These are phyloP conservation scores for Allolobophora icterica DNA, from an alignment of 2,888 invertebrate genomes.

Conservation along the genomic window DNA sequence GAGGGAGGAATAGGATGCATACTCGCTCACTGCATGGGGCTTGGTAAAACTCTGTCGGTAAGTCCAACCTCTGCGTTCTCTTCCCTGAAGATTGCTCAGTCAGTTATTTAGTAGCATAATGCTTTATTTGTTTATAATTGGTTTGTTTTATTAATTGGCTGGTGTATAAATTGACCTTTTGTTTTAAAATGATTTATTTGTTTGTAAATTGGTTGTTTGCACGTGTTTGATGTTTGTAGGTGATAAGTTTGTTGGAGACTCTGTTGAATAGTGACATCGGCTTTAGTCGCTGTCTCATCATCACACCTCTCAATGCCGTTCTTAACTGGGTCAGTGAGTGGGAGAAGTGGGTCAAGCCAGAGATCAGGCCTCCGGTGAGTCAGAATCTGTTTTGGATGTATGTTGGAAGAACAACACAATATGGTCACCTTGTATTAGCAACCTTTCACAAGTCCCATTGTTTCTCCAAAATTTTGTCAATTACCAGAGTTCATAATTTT, in stretches of 20 bases:
- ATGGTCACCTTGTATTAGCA: too few species aligned
- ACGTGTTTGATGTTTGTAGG: conserved; percentile 69
- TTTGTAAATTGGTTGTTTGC: neutral
- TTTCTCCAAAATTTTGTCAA: too few species aligned
- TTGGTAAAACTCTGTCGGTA: conserved; percentile 88
- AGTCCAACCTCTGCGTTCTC: neutral
- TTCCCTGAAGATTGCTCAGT: neutral
- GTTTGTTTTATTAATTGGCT: neutral
- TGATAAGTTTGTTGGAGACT: conserved; percentile 84
- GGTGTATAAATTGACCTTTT: neutral
- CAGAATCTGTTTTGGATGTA: neutral
- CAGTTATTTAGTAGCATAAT: neutral
- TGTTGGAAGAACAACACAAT: too few species aligned
- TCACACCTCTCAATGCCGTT: conserved; percentile 91
- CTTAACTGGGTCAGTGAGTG: conserved; percentile 96
- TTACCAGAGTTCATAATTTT: too few species aligned
- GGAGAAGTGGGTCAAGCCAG: conserved; percentile 77
- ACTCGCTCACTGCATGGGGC: conserved; percentile 95
- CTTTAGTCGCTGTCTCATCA: conserved; percentile 81
- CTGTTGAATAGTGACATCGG: conserved; percentile 74
- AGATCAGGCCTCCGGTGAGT: conserved; percentile 56
- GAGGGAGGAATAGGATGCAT: conserved; percentile 85
- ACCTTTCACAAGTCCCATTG: too few species aligned
- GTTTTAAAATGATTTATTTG: neutral
- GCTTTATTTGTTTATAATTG: conserved; percentile 11